These are phyloP conservation scores for Platyscapa corneri DNA, from an alignment of 1,140 invertebrate species.

Conservation along the genomic window DNA sequence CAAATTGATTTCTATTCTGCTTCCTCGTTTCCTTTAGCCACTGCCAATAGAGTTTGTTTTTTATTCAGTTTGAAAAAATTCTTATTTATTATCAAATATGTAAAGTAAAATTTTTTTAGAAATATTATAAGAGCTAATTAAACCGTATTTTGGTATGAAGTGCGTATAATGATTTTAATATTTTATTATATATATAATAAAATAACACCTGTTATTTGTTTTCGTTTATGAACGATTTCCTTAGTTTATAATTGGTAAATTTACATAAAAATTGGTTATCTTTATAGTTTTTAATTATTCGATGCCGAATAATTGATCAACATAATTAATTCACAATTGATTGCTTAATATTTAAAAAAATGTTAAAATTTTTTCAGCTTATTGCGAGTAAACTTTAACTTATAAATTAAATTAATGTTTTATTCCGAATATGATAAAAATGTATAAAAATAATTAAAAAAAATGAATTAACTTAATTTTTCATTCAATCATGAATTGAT, in stretches of 20 bases:
- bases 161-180: no score
- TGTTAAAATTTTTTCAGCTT: background rate
- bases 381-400: background rate
- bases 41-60: background rate
- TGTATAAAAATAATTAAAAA: background rate
- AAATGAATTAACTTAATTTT: background rate
- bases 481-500: background rate
- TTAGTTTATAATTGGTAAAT: background rate
- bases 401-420: background rate
- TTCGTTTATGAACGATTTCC: background rate
- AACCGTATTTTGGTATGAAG: background rate
- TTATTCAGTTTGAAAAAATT: background rate
- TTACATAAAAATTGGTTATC: background rate
- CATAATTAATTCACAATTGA: background rate
- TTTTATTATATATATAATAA: no score
- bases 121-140: background rate
- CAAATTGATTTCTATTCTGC: background rate
- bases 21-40: background rate
- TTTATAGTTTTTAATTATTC: background rate
- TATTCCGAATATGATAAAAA: background rate
- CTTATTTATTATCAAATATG: background rate
- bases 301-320: background rate
- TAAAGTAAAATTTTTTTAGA: background rate
- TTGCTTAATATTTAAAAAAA: background rate
- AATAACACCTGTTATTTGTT: background rate